A percentile compares a stretch with the other conserved stretches of the same genome.
phyloP scores from a whole-genome alignment of 2,888 invertebrate species.

The Rhopalosiphum nymphaeae region DNA sequence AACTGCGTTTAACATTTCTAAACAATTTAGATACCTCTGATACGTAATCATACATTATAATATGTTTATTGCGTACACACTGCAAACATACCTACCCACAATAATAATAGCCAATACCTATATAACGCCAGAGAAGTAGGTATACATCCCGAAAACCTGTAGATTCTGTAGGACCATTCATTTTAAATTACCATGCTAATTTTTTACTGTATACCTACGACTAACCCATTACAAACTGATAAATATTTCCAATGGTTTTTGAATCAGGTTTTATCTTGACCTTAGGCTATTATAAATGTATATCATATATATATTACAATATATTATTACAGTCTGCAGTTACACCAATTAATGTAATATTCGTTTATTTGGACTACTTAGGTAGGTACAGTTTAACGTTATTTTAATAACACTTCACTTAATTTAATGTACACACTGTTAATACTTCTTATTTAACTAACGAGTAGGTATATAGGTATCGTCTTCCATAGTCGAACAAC shows the following conservation, averaged over 20 bases:
- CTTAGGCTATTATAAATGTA: background rate
- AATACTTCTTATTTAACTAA: background rate
- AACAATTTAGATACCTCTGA: background rate
- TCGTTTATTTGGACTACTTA: background rate
- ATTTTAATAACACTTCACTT: background rate
- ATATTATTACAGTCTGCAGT: background rate
- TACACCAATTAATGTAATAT: background rate
- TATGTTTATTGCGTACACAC: background rate
- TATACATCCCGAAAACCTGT: background rate
- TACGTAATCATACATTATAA: background rate
- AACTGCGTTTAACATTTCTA: background rate
- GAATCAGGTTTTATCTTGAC: background rate
- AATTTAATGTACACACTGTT: background rate
- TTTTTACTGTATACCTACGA: background rate
- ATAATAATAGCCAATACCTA: background rate
- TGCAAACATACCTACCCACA: background rate
- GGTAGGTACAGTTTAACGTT: background rate
- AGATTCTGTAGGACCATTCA: background rate
- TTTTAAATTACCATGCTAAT: constrained; percentile 6
- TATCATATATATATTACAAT: background rate
- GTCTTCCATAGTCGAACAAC: background rate
- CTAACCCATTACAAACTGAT: background rate
- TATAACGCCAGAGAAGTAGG: background rate
- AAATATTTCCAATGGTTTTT: background rate
- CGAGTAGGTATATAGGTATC: background rate